A percentile compares a stretch with the other conserved stretches of the same genome.
phyloP scores from a whole-genome alignment of 2,113 vertebrate genomes.

The Litocranius walleri region DNA sequence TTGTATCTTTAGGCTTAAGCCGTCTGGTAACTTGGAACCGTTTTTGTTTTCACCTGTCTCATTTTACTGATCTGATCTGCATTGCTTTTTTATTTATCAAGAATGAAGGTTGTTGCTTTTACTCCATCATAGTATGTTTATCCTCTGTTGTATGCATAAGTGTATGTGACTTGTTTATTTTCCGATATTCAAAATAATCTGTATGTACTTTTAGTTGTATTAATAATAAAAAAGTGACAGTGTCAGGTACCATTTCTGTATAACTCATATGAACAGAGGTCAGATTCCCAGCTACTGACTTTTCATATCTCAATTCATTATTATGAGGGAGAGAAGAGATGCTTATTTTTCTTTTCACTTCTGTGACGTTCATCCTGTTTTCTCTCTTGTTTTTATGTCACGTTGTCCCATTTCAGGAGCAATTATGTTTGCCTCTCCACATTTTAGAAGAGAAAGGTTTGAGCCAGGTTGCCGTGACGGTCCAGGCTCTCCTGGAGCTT shows the following conservation, averaged over 20 bases:
- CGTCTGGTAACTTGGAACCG: neutral
- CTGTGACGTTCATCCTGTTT: conserved; percentile 77
- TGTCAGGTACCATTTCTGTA: neutral
- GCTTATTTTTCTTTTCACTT: conserved; percentile 70
- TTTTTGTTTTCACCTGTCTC: neutral
- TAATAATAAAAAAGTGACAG: conserved; percentile 1
- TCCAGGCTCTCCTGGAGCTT: conserved; percentile 91
- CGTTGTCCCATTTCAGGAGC: conserved; percentile 86
- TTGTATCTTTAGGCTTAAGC: neutral
- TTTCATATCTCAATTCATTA: conserved; percentile 63
- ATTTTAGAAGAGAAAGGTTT: conserved; percentile 98
- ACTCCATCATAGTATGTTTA: neutral
- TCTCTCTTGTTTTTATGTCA: conserved; percentile 79
- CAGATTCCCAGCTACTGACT: neutral
- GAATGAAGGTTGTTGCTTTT: neutral
- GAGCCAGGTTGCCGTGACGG: conserved; percentile 93
- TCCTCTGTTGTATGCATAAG: neutral
- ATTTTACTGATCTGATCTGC: neutral
- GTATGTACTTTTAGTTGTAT: conserved; percentile 6
- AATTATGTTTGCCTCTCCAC: conserved; percentile 97
- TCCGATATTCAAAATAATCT: neutral
- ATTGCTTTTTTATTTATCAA: neutral
- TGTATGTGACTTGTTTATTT: neutral
- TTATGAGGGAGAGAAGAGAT: conserved; percentile 13
- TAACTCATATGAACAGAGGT: neutral